Conservation (phyloP, 2,113 vertebrate species). For the Gymnorhina tibicen region DNA sequence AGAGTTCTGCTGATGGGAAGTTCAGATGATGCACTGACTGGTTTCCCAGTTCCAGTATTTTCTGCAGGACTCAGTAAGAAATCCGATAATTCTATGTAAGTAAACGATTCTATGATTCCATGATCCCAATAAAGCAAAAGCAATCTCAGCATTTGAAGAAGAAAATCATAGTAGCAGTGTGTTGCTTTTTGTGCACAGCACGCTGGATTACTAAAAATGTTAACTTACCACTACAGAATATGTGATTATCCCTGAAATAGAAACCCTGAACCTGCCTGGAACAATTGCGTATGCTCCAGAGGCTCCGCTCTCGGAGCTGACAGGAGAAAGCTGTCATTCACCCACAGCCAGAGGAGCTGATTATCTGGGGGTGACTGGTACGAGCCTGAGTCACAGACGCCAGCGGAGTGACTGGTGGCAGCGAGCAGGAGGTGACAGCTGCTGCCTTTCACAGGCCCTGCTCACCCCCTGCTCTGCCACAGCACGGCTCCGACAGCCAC, state of each 20-base stretch:
- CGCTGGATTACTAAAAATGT: background rate
- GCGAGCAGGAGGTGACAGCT: background rate
- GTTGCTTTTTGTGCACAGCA: background rate
- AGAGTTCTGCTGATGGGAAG: background rate
- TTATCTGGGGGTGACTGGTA: background rate
- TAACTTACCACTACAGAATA: background rate
- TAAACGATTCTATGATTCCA: background rate
- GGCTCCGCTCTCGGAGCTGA: background rate
- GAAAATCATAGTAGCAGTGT: background rate
- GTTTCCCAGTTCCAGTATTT: background rate
- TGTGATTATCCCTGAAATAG: slow-evolving; percentile 1
- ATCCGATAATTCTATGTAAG: background rate
- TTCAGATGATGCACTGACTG: background rate
- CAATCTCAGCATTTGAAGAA: background rate
- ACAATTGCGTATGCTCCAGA: background rate
- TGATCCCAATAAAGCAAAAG: background rate
- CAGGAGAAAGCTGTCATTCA: background rate
- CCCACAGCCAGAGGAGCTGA: background rate
- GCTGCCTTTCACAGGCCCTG: background rate
- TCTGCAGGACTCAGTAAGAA: background rate
- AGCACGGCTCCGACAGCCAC: background rate
- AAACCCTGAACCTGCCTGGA: background rate
- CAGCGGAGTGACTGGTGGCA: background rate
- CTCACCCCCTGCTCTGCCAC: background rate
- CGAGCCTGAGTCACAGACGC: background rate